Percentiles rank a stretch among this genome's conserved stretches.
These are phyloP conservation scores for Knipowitschia caucasica DNA, from an alignment of 2,797 vertebrate genomes.

Conservation along the genomic window DNA sequence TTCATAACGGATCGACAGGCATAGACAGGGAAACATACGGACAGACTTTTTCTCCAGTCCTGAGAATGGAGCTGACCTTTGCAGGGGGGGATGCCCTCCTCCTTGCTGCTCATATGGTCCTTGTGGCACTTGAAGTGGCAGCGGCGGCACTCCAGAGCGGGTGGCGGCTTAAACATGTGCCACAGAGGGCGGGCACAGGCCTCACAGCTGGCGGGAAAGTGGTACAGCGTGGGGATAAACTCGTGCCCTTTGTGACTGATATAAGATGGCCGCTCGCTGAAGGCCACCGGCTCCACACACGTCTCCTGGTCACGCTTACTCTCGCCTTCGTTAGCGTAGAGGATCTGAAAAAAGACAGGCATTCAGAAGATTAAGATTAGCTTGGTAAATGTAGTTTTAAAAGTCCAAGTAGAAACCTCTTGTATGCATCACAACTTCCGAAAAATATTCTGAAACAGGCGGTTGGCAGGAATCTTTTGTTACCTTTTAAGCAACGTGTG, in stretches of 20 bases:
- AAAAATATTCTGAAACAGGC: too few species aligned
- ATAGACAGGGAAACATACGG: too few species aligned
- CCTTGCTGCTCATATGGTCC: constrained; percentile 93
- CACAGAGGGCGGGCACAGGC: constrained; percentile 90
- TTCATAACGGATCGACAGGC: too few species aligned
- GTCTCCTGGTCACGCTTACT: constrained; percentile 90
- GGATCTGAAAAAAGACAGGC: constrained; percentile 74
- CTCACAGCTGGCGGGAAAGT: constrained; percentile 96
- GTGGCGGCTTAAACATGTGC: constrained; percentile 94
- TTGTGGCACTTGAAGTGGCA: constrained; percentile 97
- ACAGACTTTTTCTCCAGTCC: too few species aligned
- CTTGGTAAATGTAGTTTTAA: too few species aligned
- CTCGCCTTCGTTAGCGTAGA: constrained; percentile 96
- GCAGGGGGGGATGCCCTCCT: constrained; percentile 92
- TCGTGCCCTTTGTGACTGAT: constrained; percentile 96
- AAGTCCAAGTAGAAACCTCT: too few species aligned
- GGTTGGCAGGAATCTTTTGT: too few species aligned
- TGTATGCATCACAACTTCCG: too few species aligned
- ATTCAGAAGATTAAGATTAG: too few species aligned
- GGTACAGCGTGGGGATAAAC: constrained; percentile 93
- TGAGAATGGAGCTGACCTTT: constrained; percentile 82
- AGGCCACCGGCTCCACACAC: constrained; percentile 71
- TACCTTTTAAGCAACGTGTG: too few species aligned
- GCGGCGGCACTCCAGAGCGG: constrained; percentile 92
- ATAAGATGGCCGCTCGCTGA: constrained; percentile 84